phyloP scores from a whole-genome alignment of 2,797 vertebrate genomes.

The Garrulus glandarius region DNA sequence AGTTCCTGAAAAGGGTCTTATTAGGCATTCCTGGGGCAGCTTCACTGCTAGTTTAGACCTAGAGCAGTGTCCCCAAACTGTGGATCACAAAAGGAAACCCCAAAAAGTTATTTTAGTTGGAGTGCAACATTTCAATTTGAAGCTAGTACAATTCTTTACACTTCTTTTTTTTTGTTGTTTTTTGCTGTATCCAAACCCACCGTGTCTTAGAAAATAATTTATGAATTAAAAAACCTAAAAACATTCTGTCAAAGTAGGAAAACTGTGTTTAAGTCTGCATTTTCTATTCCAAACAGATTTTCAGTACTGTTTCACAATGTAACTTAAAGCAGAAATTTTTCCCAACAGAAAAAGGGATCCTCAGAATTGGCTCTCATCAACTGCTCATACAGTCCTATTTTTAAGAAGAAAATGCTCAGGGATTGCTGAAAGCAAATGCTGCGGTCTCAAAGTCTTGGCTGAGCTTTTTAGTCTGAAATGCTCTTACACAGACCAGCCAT shows the following conservation, averaged over 20 bases:
- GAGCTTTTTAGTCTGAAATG: neutral
- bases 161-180: neutral
- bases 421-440: neutral
- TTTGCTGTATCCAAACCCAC: neutral
- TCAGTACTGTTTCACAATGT: neutral
- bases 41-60: neutral
- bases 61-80: neutral
- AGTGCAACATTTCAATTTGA: neutral
- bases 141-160: neutral
- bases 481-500: neutral
- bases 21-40: neutral
- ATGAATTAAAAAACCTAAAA: neutral
- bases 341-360: neutral
- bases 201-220: neutral
- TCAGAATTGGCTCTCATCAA: neutral
- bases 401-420: neutral
- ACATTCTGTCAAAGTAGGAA: neutral
- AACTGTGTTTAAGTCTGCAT: neutral
- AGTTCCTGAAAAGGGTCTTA: neutral
- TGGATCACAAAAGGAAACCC: neutral
- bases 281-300: neutral
- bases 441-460: neutral
- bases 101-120: neutral
- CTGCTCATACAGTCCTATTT: neutral
- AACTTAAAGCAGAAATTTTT: neutral